These are phyloP conservation scores for Caranx ignobilis DNA, from an alignment of 2,113 vertebrate genomes.

Conservation along the genomic window DNA sequence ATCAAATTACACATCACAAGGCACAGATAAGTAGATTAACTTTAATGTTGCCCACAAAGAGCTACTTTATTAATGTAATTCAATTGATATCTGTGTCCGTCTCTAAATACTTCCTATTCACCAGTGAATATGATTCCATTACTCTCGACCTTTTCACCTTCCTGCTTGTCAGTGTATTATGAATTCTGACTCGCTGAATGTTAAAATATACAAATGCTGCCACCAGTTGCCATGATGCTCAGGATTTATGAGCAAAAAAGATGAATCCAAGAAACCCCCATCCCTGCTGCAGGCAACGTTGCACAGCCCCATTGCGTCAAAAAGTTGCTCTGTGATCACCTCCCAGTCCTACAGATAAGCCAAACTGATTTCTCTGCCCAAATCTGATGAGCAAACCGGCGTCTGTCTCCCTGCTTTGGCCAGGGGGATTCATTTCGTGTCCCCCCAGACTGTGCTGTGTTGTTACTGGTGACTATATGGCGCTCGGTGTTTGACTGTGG, in stretches of 20 bases:
- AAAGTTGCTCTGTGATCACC: conserved; percentile 32
- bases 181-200: not conserved
- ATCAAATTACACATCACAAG: conserved; percentile 24
- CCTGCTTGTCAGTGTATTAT: not conserved
- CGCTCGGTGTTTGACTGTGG: conserved; percentile 73
- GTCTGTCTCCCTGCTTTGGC: conserved; percentile 59
- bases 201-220: not conserved
- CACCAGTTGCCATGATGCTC: not conserved
- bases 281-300: conserved; percentile 2
- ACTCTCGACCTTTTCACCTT: not conserved
- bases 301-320: not conserved
- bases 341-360: conserved; percentile 19
- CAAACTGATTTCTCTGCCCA: conserved; percentile 36
- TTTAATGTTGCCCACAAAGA: conserved; percentile 37
- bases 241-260: not conserved
- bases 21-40: conserved; percentile 42
- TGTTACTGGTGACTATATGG: conserved; percentile 72
- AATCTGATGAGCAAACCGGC: conserved; percentile 71
- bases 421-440: conserved; percentile 62
- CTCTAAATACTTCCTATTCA: conserved; percentile 9
- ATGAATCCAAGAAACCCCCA: no score
- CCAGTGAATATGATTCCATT: conserved; percentile 3
- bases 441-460: conserved; percentile 66
- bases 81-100: conserved; percentile 24
- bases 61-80: conserved; percentile 39